Conservation (phyloP, 2,113 vertebrate genomes). For the Chloebia gouldiae region DNA sequence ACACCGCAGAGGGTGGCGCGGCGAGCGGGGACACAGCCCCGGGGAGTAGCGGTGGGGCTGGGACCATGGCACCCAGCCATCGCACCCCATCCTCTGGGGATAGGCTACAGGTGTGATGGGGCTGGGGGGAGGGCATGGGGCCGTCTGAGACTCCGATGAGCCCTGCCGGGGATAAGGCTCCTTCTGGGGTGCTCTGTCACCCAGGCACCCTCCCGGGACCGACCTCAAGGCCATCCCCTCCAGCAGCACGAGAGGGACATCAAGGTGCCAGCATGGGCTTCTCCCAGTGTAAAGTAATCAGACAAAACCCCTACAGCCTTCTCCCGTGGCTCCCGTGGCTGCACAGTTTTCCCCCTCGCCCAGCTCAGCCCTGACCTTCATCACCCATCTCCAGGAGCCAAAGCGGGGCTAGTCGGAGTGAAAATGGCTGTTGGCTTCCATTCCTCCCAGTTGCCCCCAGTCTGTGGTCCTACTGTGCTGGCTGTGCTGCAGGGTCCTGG, state of each 20-base stretch:
- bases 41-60: not conserved
- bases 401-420: rapidly evolving
- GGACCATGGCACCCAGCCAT: rapidly evolving
- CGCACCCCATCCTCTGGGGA: not conserved
- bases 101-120: not conserved
- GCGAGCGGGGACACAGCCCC: not conserved
- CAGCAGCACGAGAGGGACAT: not conserved
- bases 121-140: not conserved
- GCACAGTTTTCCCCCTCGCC: not conserved
- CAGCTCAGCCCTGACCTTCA: not conserved
- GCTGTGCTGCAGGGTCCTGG: not conserved
- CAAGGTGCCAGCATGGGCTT: not conserved
- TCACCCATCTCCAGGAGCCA: not conserved
- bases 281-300: not conserved
- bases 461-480: not conserved
- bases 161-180: not conserved
- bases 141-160: rapidly evolving
- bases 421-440: not conserved
- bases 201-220: not conserved
- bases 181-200: not conserved
- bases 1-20: not conserved
- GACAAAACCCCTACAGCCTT: not conserved
- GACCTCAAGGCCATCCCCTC: not conserved
- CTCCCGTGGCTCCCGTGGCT: not conserved
- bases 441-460: not conserved